phyloP scores from a whole-genome alignment of 1,140 invertebrate genomes.

The Eciton burchellii region DNA sequence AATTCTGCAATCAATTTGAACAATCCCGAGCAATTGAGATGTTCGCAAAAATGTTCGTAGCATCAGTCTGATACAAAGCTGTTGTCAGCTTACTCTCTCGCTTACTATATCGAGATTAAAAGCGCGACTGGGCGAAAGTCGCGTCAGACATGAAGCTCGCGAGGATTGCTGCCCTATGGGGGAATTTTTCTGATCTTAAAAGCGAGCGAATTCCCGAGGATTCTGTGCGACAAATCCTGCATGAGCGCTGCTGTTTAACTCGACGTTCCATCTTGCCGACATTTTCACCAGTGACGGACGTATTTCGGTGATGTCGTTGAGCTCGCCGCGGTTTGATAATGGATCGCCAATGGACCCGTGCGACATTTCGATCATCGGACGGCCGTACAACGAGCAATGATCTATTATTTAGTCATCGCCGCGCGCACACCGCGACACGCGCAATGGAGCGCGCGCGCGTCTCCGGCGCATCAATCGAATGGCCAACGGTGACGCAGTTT shows the following conservation, averaged over 20 bases:
- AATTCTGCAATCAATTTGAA: no score
- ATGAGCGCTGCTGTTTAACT: constrained; percentile 18
- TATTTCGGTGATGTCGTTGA: constrained; percentile 50
- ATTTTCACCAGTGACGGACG: constrained; percentile 50
- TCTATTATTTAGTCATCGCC: constrained; percentile 57
- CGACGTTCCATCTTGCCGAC: constrained; percentile 53
- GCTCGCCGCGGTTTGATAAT: constrained; percentile 59
- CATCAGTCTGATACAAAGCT: no score
- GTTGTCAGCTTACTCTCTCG: no score
- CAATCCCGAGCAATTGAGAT: no score
- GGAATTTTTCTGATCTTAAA: constrained; percentile 11
- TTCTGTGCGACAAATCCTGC: background rate
- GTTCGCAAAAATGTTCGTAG: no score
- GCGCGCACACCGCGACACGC: background rate
- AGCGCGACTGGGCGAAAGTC: no score
- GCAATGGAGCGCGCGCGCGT: background rate
- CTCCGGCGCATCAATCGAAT: constrained; percentile 48
- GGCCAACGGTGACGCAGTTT: constrained; percentile 23
- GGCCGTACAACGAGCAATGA: constrained; percentile 47
- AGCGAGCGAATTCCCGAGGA: background rate
- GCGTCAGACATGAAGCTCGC: no score
- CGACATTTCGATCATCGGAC: constrained; percentile 63
- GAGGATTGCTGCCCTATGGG: background rate
- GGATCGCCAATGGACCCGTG: constrained; percentile 45
- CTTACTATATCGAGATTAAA: no score